Base-by-base conservation (phyloP, 2,113 vertebrate species). In the Pelobates fuscus region DNA sequence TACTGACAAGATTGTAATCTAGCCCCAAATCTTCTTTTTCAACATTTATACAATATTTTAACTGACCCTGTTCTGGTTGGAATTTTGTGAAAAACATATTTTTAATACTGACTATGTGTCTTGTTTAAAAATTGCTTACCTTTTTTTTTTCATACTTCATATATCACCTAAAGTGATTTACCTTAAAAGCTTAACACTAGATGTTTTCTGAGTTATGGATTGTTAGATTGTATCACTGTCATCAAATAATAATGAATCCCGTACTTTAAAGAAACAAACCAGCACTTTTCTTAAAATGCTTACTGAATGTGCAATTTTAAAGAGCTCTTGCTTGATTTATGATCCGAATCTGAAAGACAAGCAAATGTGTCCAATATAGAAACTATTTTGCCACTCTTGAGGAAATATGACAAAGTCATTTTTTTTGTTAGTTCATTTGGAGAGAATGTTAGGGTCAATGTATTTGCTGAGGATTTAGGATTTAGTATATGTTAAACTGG, bases 221-320 rank as follows among this genome's bases (percentile, higher is more conserved):
- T 77, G 73, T 77, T 77, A 77, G 57, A 64, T 68, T 43, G 65
- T 61, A 54, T 68, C 54, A 77, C 49, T 77, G 73, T 68, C 73
- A 77, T 77, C 64, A 77, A 77, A 77, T 68, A 77, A 77, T 68
- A 77, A 77, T 61, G 73, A 77, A 61, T 68, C 49, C 72, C 24
- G 10, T 66, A 61, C 55, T 77, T 52, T 68, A 68, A 68, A 77
- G 65, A 68, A 68, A 68, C 73, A 77, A 67, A 77, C 64, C 65
- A 60, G 64, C 65, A 68, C 73, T 68, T 77, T 68, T 37, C 64
- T 54, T 30, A 52, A 77, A 49, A 61, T 46, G 43, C 55, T n/a
- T 52, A 57, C 65, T 68, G 11, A 24, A 68, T 68, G 64, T 60
- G 65, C 73, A 77, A 77, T 77, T 68, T 72, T 32, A 61, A 68